A percentile compares a stretch with the other conserved stretches of the same genome.
Evolutionary conservation across 1,140 invertebrate genomes (phyloP).

Genomic region (Charaxes varanes): DNA sequence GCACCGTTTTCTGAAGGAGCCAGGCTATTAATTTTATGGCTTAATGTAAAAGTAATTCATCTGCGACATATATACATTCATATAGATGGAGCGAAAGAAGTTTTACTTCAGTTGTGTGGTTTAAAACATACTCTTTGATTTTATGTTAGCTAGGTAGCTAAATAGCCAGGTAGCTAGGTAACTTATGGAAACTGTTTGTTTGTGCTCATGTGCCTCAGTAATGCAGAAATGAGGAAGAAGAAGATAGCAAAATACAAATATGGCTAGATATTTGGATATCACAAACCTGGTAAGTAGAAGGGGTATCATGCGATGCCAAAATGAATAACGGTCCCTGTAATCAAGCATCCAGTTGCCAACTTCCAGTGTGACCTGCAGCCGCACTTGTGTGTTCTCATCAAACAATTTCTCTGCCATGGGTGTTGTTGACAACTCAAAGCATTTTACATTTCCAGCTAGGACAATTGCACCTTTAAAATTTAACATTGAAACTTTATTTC

Average conservation of each 20-base stretch:
- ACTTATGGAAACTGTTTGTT: no score
- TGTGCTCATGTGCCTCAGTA: no score
- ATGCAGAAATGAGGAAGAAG: no score
- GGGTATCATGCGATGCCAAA: constrained; percentile 83
- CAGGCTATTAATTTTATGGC: no score
- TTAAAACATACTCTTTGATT: no score
- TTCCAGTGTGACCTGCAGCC: constrained; percentile 78
- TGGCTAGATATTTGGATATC: constrained; percentile 2
- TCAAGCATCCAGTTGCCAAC: constrained; percentile 82
- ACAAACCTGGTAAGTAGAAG: constrained; percentile 78
- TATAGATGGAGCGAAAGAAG: no score
- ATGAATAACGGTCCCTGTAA: constrained; percentile 84
- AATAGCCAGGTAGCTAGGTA: no score
- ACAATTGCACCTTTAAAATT: constrained; percentile 60
- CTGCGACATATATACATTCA: no score
- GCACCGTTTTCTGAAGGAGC: no score
- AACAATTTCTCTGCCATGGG: constrained; percentile 84
- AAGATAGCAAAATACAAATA: no score
- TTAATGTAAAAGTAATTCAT: no score
- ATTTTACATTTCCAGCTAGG: constrained; percentile 57
- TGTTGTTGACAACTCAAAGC: constrained; percentile 67
- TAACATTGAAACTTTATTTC: constrained; percentile 9
- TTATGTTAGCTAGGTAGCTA: not conserved
- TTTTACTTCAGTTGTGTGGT: no score
- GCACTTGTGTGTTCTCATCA: constrained; percentile 80